phyloP scores from a whole-genome alignment of 2,888 invertebrate species.

The Anorthoa munda region DNA sequence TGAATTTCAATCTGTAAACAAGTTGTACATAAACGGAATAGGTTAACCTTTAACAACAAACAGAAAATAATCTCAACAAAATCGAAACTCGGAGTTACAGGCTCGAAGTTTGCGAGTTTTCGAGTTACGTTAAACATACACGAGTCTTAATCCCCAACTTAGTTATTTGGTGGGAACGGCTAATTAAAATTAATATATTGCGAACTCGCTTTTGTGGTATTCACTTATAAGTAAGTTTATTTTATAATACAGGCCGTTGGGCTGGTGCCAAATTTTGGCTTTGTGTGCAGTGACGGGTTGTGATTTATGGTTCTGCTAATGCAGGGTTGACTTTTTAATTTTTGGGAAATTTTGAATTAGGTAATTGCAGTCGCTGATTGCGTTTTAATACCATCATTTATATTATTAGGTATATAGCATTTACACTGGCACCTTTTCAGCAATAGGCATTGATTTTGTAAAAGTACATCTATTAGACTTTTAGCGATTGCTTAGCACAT shows the following conservation, averaged over 20 bases:
- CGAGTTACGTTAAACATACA: conserved; percentile 63
- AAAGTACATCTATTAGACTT: no score
- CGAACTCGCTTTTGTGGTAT: conserved; percentile 63
- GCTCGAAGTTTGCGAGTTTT: conserved; percentile 51
- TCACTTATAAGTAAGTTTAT: conserved; percentile 65
- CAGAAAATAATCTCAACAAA: conserved; percentile 64
- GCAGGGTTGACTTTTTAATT: conserved; percentile 56
- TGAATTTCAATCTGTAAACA: conserved; percentile 62
- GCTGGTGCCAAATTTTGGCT: conserved; percentile 56
- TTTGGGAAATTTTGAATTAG: conserved; percentile 41
- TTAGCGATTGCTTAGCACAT: no score
- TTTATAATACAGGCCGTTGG: conserved; percentile 60
- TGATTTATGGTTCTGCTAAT: conserved; percentile 60
- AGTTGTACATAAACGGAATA: conserved; percentile 58
- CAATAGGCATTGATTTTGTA: no score
- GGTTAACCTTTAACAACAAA: conserved; percentile 66
- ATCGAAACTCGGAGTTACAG: conserved; percentile 51
- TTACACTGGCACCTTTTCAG: no score
- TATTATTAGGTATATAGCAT: not conserved
- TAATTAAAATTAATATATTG: conserved; percentile 80
- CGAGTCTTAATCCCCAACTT: conserved; percentile 68
- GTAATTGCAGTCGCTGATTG: conserved; percentile 1
- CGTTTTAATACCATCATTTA: not conserved
- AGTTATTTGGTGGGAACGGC: conserved; percentile 66
- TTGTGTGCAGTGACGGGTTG: conserved; percentile 60